Conservation (phyloP, 2,888 invertebrate species). For the Ypsolopha sequella region DNA sequence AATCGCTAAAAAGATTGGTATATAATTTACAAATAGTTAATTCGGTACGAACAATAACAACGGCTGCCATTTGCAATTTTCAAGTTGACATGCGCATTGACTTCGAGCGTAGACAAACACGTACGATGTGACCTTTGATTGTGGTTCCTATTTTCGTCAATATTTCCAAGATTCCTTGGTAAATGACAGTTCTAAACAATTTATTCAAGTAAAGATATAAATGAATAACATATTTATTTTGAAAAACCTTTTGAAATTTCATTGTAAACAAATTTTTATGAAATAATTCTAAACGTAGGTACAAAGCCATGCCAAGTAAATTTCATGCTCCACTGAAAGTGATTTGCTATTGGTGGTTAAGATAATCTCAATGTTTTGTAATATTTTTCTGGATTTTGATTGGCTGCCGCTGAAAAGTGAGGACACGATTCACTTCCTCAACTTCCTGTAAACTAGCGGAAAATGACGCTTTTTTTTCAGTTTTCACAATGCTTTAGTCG, state of each 20-base stretch:
- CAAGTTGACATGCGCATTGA: conserved; percentile 81
- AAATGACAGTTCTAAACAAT: no score
- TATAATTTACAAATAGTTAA: conserved; percentile 78
- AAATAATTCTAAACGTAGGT: conserved; percentile 16
- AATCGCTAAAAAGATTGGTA: conserved; percentile 75
- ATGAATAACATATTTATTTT: not conserved
- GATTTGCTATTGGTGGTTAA: conserved; percentile 40
- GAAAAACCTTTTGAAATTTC: not conserved
- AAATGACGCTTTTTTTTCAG: no score
- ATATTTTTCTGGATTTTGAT: conserved; percentile 27
- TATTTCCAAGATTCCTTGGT: no score
- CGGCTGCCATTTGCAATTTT: conserved; percentile 99
- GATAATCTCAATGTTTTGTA: conserved; percentile 48
- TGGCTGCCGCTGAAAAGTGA: conserved; percentile 56
- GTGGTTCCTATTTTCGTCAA: conserved; percentile 15
- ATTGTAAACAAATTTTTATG: not conserved
- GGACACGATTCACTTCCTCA: conserved; percentile 61
- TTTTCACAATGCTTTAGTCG: no score
- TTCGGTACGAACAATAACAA: conserved; percentile 98
- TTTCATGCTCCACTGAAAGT: conserved; percentile 56
- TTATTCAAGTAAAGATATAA: no score
- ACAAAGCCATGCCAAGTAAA: conserved; percentile 31
- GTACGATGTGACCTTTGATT: conserved; percentile 42
- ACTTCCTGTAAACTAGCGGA: no score
- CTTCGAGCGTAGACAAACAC: conserved; percentile 57